Conservation (phyloP, 2,113 vertebrate genomes). For the Limanda limanda region DNA sequence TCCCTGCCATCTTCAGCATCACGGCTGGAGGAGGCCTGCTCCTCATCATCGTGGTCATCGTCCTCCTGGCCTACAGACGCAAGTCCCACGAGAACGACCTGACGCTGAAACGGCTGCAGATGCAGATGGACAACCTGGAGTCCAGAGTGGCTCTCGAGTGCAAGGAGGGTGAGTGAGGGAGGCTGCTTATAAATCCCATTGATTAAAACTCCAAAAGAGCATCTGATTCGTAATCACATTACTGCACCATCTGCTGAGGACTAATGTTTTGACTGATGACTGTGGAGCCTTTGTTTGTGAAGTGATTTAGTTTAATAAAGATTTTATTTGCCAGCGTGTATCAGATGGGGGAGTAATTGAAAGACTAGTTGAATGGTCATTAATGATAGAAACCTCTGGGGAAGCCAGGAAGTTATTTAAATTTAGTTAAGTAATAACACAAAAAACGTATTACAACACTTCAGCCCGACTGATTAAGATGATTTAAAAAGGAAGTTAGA, state of each 20-base stretch:
- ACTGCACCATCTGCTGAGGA: neutral
- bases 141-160: constrained; percentile 97
- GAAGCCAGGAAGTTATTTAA: neutral
- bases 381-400: neutral
- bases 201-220: constrained; percentile 1
- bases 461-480: too few relatives aligned
- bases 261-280: too few relatives aligned
- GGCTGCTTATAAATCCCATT: neutral
- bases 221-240: neutral
- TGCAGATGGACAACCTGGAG: constrained; percentile 99
- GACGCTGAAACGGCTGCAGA: constrained; percentile 96
- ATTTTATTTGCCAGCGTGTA: neutral
- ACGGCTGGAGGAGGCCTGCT: constrained; percentile 94
- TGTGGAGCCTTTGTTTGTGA: neutral
- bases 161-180: constrained; percentile 89
- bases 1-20: constrained; percentile 95
- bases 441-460: too few relatives aligned
- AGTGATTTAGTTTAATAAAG: neutral
- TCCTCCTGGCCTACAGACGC: constrained; percentile 96
- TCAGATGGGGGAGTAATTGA: neutral
- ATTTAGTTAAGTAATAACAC: too few relatives aligned
- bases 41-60: constrained; percentile 94
- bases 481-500: too few relatives aligned
- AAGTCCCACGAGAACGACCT: constrained; percentile 98
- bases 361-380: neutral